Conservation (phyloP, 2,888 invertebrate species). For the Pristionchus mayeri region DNA sequence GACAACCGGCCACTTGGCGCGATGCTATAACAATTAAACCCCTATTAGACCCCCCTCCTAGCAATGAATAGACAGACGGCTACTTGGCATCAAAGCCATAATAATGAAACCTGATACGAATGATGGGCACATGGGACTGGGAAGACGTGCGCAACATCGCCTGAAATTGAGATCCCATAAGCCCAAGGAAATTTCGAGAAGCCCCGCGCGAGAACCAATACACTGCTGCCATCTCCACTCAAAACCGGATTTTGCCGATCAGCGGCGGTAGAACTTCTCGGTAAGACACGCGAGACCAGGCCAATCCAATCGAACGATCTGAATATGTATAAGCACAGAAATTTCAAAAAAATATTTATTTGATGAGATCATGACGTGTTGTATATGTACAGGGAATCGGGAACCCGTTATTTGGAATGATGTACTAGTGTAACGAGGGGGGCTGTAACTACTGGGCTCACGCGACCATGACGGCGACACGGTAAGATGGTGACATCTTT, state of each 20-base stretch:
- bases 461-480: constrained; percentile 30
- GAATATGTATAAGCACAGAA: constrained; percentile 45
- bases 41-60: constrained; percentile 40
- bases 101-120: constrained; percentile 41
- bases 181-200: constrained; percentile 5
- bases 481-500: constrained; percentile 9
- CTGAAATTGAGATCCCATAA: constrained; percentile 41
- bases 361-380: constrained; percentile 25
- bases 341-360: constrained; percentile 34
- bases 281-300: constrained; percentile 25
- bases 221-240: constrained; percentile 47
- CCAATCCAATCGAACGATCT: constrained; percentile 43
- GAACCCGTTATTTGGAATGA: constrained; percentile 38
- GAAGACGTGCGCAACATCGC: constrained; percentile 41
- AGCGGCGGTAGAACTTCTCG: constrained; percentile 14
- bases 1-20: constrained; percentile 33
- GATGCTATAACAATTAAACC: constrained; percentile 45
- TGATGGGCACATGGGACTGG: constrained; percentile 27
- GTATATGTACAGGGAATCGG: constrained; percentile 46
- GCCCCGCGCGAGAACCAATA: constrained; percentile 40
- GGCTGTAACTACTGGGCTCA: constrained; percentile 31
- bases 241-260: constrained; percentile 28
- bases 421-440: background rate
- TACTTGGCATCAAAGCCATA: background rate
- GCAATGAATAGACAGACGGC: background rate